Percentiles rank a stretch among this genome's conserved stretches.
Conservation (phyloP, 2,113 vertebrate species). For the Macroglossus sobrinus region DNA sequence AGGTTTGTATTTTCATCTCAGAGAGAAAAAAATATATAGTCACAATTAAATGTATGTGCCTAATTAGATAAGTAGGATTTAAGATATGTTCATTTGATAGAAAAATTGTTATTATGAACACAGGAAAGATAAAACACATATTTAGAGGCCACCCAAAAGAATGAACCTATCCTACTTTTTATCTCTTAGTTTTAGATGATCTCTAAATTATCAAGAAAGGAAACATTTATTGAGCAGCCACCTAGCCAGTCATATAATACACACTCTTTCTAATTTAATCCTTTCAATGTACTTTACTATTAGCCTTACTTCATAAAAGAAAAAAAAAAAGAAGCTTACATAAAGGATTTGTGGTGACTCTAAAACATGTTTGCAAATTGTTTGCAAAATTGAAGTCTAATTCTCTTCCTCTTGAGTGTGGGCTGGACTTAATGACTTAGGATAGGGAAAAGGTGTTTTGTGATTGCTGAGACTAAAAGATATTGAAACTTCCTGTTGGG, state of each 20-base stretch:
- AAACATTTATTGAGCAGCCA: background rate
- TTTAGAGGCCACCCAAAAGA: background rate
- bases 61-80: constrained; percentile 29
- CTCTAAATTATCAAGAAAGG: background rate
- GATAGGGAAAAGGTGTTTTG: background rate
- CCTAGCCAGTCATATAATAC: background rate
- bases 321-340: background rate
- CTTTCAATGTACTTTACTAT: background rate
- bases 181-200: background rate
- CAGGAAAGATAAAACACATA: background rate
- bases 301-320: background rate
- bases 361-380: constrained; percentile 19
- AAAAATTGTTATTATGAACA: constrained; percentile 35
- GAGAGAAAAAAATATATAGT: background rate
- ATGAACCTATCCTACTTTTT: background rate
- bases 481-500: background rate
- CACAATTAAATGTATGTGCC: background rate
- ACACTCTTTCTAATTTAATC: background rate
- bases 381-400: background rate
- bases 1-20: constrained; percentile 47
- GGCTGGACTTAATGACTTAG: background rate
- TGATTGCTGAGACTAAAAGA: background rate
- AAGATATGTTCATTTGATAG: background rate
- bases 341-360: background rate
- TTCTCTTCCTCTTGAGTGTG: background rate